Evolutionary conservation across 2,113 vertebrate species (phyloP).

Genomic region (Ictalurus furcatus): DNA sequence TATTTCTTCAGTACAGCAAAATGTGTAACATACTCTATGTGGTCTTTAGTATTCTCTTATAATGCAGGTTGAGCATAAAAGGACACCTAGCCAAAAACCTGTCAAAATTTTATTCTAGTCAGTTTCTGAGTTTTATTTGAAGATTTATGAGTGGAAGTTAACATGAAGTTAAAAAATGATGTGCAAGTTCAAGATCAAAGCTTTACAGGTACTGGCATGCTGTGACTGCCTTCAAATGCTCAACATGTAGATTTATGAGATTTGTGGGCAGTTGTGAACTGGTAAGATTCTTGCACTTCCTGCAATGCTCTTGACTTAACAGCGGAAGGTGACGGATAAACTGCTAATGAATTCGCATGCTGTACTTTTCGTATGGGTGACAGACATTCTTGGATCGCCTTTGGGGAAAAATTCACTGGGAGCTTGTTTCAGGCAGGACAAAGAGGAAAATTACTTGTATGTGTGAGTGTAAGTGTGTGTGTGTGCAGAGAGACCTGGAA

Average conservation of each 20-base stretch:
- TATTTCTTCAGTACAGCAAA: background rate
- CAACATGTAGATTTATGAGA: conserved; percentile 3
- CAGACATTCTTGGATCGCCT: background rate
- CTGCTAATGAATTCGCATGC: background rate
- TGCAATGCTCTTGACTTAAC: background rate
- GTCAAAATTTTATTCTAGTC: background rate
- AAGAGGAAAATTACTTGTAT: no score
- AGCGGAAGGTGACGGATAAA: background rate
- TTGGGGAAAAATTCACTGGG: background rate
- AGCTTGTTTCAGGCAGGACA: no score
- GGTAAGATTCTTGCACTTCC: background rate
- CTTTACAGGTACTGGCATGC: background rate
- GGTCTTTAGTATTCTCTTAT: background rate
- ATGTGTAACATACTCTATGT: background rate
- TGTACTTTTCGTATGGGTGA: background rate
- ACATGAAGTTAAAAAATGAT: background rate
- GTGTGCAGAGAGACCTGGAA: no score
- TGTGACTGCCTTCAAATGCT: background rate
- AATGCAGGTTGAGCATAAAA: background rate
- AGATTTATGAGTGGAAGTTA: background rate
- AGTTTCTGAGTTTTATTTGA: background rate
- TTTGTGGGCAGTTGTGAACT: background rate
- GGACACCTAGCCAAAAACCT: background rate
- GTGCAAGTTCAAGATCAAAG: background rate
- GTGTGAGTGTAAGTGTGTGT: no score